These are phyloP conservation scores for Triplophysa bombifrons DNA, from an alignment of 2,797 vertebrate genomes.

Conservation along the genomic window DNA sequence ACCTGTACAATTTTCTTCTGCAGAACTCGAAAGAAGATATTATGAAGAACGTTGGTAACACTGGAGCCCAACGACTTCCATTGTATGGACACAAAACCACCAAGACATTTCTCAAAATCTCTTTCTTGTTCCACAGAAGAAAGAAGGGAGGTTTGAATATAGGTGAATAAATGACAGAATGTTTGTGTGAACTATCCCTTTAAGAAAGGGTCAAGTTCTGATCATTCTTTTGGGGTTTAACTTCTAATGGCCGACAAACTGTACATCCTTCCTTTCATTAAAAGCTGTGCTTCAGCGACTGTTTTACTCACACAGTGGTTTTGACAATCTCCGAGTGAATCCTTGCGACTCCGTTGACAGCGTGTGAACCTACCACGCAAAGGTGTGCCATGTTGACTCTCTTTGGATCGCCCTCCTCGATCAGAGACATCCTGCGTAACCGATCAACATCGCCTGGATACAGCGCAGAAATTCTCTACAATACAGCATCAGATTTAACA, in stretches of 20 bases:
- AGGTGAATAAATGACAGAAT: too few relatives aligned
- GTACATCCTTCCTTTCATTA: too few relatives aligned
- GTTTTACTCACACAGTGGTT: slow-evolving; percentile 80
- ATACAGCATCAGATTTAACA: background rate
- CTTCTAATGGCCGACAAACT: background rate
- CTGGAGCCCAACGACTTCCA: too few relatives aligned
- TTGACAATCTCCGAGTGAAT: slow-evolving; percentile 86
- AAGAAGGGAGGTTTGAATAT: too few relatives aligned
- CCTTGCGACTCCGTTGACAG: slow-evolving; percentile 81
- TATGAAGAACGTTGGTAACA: too few relatives aligned
- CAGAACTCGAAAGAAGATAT: too few relatives aligned
- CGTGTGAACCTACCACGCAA: slow-evolving; percentile 84
- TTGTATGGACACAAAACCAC: too few relatives aligned
- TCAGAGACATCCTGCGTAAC: slow-evolving; percentile 83
- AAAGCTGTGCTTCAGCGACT: background rate
- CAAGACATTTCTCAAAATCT: too few relatives aligned
- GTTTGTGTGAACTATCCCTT: too few relatives aligned
- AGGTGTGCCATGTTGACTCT: slow-evolving; percentile 88
- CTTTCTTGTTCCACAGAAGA: background rate
- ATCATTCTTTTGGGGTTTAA: background rate
- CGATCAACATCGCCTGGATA: slow-evolving; percentile 80
- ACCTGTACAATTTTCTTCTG: too few relatives aligned
- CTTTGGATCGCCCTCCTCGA: slow-evolving; percentile 85
- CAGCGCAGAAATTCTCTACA: slow-evolving; percentile 74
- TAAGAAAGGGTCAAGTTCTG: background rate